phyloP scores from a whole-genome alignment of 2,797 vertebrate genomes.

The Buceros bicornis region DNA sequence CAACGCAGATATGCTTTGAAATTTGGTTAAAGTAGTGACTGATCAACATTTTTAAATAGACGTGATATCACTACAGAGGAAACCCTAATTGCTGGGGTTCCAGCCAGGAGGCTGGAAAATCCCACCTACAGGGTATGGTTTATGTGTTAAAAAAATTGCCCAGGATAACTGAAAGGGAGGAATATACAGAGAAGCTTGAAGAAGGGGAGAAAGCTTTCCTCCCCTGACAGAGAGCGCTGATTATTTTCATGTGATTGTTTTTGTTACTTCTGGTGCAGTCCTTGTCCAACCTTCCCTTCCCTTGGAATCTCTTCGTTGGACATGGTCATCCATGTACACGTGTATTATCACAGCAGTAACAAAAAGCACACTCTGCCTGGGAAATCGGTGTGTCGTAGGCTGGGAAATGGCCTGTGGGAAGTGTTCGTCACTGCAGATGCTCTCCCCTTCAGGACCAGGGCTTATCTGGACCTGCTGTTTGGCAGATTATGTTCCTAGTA shows the following conservation, averaged over 20 bases:
- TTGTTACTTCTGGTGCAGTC: not conserved
- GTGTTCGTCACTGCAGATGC: not conserved
- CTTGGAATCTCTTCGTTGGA: not conserved
- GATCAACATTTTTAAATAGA: conserved; percentile 30
- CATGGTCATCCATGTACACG: accelerated
- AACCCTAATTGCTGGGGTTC: not conserved
- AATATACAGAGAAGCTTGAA: not conserved
- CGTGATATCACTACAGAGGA: conserved; percentile 21
- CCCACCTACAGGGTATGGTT: not conserved
- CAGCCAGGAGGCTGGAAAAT: conserved; percentile 28
- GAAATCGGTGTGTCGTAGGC: not conserved
- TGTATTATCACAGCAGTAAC: not conserved
- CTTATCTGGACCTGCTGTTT: not conserved
- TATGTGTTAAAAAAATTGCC: not conserved
- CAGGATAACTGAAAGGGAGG: not conserved
- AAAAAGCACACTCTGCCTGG: not conserved
- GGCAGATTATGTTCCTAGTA: not conserved
- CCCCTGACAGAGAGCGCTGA: not conserved
- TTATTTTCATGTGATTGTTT: not conserved
- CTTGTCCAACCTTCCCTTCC: not conserved
- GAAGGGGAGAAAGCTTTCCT: not conserved
- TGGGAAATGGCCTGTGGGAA: not conserved
- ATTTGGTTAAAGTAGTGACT: not conserved
- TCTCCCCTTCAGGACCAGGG: not conserved
- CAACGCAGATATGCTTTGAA: conserved; percentile 46